Evolutionary conservation across 1,140 invertebrate species (phyloP), one percentile per base, ranked within the genome.

Genomic region (Prorops nasuta): DNA sequence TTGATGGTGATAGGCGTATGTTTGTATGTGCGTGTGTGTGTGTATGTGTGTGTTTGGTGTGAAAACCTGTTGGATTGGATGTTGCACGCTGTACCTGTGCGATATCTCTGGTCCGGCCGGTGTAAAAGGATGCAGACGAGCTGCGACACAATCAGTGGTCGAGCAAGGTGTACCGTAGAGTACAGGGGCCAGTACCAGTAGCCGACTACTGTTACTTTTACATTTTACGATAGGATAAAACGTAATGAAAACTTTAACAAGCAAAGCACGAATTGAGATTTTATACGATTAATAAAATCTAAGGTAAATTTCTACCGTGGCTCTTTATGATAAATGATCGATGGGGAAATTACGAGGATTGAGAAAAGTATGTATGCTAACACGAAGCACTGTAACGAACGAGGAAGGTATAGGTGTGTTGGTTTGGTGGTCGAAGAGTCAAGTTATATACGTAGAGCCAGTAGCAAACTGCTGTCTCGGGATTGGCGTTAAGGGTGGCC

Each of bases 401-500:
- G n/a, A n/a, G n/a, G n/a, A n/a, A n/a, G n/a, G n/a, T n/a, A n/a
- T n/a, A n/a, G n/a, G n/a, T n/a, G n/a, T n/a, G 36, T 15, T 17
- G 16, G 18, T 37, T 17, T 15, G 10, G 36, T 18, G 15, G 35
- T 37, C 16, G 16, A 19, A 2, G 14, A 36, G 0, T 2, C 12
- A 17, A 6, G 9, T 12, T 12, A 36, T 10, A 12, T 21, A 37
- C 28, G 21, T 7, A 38, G n/a, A n/a, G n/a, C 40, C 42, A 28
- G 52, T 54, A 54, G 48, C 47, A 36, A 22, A 39, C 52, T 50
- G 44, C 52, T 24, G 40, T 44, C 21, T 16, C 8, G 35, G 22
- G 47, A 42, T 22, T 40, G 39, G 45, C 51, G 51, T 53, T 49
- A 53, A 12, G 48, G 45, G 43, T 48, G 31, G 42, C 41, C 45